phyloP scores from a whole-genome alignment of 2,113 vertebrate genomes.

The Cisticola juncidis region DNA sequence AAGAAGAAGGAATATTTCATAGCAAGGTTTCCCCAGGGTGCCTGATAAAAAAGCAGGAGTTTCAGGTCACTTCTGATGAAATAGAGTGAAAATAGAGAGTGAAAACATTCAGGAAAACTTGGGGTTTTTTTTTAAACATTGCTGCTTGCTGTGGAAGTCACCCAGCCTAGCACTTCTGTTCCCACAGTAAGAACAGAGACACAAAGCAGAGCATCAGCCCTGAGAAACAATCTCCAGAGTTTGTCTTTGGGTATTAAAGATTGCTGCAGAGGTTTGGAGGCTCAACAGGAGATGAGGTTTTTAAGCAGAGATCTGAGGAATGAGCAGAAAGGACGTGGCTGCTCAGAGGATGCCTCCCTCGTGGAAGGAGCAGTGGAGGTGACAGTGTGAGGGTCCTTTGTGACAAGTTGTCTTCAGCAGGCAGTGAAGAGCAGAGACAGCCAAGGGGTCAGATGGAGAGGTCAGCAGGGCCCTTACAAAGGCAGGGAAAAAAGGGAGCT shows the following conservation, averaged over 20 bases:
- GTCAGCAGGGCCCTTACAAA: background rate
- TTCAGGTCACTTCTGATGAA: constrained; percentile 5
- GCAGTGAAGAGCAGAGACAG: background rate
- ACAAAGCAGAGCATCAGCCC: background rate
- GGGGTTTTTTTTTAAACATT: background rate
- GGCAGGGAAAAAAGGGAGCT: background rate
- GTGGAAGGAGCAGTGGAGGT: background rate
- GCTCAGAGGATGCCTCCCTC: background rate
- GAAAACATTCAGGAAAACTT: background rate
- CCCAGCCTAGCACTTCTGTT: background rate
- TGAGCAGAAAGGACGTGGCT: background rate
- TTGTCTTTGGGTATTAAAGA: background rate
- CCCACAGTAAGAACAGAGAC: background rate
- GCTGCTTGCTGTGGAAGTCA: background rate
- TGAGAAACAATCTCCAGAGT: background rate
- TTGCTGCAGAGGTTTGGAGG: background rate
- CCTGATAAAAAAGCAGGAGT: background rate
- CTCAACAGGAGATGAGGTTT: background rate
- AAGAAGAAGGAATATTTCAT: background rate
- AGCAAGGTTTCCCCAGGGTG: background rate
- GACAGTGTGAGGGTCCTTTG: background rate
- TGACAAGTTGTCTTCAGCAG: background rate
- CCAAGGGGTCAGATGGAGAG: background rate
- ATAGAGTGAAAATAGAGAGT: background rate
- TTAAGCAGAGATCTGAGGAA: background rate